These are phyloP conservation scores for Ateles fusciceps DNA, from an alignment of 2,797 vertebrate genomes.

Conservation along the genomic window DNA sequence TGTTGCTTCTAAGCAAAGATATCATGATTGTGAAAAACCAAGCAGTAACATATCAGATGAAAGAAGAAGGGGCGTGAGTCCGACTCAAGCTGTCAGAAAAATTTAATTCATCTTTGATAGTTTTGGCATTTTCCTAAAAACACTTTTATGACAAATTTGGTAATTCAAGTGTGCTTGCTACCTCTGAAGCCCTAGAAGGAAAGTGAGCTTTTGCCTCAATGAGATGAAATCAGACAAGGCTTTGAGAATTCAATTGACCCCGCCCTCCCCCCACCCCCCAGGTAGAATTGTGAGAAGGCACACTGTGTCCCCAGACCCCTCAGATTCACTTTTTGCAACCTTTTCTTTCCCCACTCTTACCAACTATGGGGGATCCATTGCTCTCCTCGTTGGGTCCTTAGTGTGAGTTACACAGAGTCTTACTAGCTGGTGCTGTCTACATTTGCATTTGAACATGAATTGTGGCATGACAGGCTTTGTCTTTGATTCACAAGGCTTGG, in stretches of 20 bases:
- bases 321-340: neutral
- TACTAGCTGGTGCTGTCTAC: neutral
- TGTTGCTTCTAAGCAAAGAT: neutral
- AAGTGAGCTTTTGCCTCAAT: neutral
- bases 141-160: neutral
- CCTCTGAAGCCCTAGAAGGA: neutral
- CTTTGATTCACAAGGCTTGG: slow-evolving; percentile 21
- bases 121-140: slow-evolving; percentile 33
- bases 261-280: neutral
- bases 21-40: neutral
- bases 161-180: neutral
- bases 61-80: neutral
- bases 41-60: neutral
- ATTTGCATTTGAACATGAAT: slow-evolving; percentile 6
- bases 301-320: too few species aligned
- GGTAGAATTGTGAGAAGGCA: neutral
- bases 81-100: neutral
- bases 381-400: neutral
- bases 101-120: neutral
- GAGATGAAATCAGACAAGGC: neutral
- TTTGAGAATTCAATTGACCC: neutral
- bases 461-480: slow-evolving; percentile 15
- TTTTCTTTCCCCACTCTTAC: neutral
- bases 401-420: neutral
- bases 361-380: neutral